These are phyloP conservation scores for Enhydra lutris DNA, from an alignment of 2,113 vertebrate genomes.

Conservation along the genomic window DNA sequence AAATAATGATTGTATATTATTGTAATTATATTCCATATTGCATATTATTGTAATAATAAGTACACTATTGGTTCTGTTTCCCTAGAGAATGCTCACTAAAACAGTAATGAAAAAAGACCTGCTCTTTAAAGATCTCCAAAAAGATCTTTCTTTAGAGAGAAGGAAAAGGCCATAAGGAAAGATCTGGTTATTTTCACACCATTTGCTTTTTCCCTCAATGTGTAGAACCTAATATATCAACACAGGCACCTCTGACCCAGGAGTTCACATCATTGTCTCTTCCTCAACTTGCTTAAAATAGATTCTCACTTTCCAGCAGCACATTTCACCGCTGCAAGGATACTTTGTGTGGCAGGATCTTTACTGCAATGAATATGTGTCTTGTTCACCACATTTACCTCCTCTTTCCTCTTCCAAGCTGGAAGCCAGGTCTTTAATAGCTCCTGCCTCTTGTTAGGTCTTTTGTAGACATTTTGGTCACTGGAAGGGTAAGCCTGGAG, in stretches of 20 bases:
- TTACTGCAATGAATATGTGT: neutral
- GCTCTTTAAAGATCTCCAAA: neutral
- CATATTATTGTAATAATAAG: neutral
- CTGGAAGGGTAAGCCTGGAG: neutral
- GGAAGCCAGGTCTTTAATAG: neutral
- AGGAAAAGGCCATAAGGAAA: neutral
- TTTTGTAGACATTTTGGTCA: neutral
- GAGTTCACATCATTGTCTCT: neutral
- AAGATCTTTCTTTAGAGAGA: neutral
- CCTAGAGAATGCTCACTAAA: neutral
- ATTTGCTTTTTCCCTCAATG: neutral
- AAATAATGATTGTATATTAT: neutral
- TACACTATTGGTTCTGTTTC: neutral
- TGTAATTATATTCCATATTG: neutral
- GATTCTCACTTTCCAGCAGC: neutral
- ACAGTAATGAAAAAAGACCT: neutral
- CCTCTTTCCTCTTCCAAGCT: neutral
- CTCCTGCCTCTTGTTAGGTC: neutral
- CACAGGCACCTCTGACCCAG: neutral
- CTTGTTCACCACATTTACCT: neutral
- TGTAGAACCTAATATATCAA: neutral
- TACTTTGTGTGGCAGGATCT: neutral
- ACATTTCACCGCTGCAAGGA: neutral
- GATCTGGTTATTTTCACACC: neutral
- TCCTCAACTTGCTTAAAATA: neutral